These are phyloP conservation scores for Cyclura pinguis DNA, from an alignment of 2,797 vertebrate species.

Conservation along the genomic window DNA sequence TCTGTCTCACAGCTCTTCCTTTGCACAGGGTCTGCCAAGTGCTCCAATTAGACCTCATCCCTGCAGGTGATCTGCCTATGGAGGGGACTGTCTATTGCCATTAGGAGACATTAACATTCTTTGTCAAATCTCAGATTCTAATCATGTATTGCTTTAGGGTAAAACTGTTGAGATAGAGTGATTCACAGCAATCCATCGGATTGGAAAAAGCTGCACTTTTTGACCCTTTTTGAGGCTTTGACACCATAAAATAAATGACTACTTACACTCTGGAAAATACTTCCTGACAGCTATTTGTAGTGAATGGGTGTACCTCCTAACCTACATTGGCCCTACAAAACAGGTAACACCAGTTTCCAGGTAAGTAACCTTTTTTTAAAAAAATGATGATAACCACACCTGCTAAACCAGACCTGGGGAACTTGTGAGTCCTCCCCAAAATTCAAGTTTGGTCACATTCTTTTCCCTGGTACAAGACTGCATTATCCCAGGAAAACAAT, in stretches of 20 bases:
- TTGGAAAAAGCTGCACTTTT: background rate
- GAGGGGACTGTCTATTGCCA: background rate
- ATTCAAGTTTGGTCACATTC: background rate
- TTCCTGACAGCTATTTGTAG: slow-evolving; percentile 17
- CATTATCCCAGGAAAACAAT: background rate
- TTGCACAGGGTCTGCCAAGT: background rate
- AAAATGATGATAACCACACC: no score
- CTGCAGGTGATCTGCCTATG: background rate
- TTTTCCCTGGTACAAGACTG: background rate
- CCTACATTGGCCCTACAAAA: background rate
- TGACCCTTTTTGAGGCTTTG: slow-evolving; percentile 50
- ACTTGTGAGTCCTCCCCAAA: background rate
- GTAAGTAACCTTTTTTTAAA: background rate
- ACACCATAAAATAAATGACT: slow-evolving; percentile 21
- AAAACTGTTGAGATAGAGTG: background rate
- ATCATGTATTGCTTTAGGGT: background rate
- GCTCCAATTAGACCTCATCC: background rate
- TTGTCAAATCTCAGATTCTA: background rate
- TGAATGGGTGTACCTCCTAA: background rate
- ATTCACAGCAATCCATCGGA: background rate
- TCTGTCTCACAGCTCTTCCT: background rate
- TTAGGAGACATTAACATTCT: background rate
- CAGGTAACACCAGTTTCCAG: background rate
- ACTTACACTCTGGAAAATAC: slow-evolving; percentile 16
- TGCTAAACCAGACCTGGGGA: background rate